Conservation (phyloP, 2,113 vertebrate genomes). For the Oplegnathus fasciatus region DNA sequence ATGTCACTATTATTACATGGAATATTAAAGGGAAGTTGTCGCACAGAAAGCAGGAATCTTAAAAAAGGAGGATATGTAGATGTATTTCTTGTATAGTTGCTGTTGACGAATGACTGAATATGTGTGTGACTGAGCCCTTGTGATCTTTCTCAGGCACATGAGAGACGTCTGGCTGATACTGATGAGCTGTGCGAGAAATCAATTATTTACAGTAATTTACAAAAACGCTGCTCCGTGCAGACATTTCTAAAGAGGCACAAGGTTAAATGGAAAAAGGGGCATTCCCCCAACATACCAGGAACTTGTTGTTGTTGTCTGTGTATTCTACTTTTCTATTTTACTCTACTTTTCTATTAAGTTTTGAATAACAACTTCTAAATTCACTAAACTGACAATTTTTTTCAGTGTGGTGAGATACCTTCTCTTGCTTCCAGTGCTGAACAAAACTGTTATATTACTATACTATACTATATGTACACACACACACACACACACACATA, state of each 20-base stretch:
- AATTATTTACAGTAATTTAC: conserved; percentile 21
- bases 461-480: too few species aligned
- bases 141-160: conserved; percentile 23
- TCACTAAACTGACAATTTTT: neutral
- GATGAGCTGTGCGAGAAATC: conserved; percentile 42
- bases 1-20: neutral
- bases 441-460: neutral
- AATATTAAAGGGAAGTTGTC: neutral
- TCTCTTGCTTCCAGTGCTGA: neutral
- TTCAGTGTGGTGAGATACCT: neutral
- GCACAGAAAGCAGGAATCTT: neutral
- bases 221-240: neutral
- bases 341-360: neutral
- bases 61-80: neutral
- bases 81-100: neutral
- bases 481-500: too few species aligned
- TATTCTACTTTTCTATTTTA: neutral
- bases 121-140: conserved; percentile 2
- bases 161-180: conserved; percentile 20
- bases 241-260: neutral
- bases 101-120: neutral
- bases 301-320: neutral
- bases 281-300: neutral
- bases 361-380: neutral
- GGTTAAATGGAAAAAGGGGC: neutral